Percentiles rank a stretch among this genome's conserved stretches.
These are phyloP conservation scores for Pristionchus exspectatus DNA, from an alignment of 2,888 invertebrate genomes.

Conservation along the genomic window DNA sequence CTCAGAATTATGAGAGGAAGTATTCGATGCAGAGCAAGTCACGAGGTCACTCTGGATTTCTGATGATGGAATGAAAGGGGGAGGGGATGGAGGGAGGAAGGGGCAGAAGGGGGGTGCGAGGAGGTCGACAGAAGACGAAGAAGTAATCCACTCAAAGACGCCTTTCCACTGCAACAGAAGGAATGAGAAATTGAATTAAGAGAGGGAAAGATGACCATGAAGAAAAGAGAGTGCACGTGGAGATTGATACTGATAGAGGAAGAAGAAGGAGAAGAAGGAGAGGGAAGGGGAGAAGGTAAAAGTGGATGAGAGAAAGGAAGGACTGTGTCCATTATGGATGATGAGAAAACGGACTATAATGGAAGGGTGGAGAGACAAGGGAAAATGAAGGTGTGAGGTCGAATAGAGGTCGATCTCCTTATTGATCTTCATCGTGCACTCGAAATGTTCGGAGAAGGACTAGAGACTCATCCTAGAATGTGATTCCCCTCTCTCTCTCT, in stretches of 20 bases:
- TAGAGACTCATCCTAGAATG: not conserved
- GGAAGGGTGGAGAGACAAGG: not conserved
- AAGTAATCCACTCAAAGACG: slow-evolving; percentile 40
- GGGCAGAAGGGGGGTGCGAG: not conserved
- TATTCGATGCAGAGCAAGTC: not conserved
- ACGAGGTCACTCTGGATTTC: slow-evolving; percentile 17
- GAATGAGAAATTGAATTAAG: slow-evolving; percentile 16
- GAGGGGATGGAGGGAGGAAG: not conserved
- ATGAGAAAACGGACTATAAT: not conserved
- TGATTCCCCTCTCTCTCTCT: not conserved
- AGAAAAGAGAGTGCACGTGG: not conserved
- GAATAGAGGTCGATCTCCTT: not conserved
- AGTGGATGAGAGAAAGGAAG: slow-evolving; percentile 26
- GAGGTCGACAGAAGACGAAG: slow-evolving; percentile 15
- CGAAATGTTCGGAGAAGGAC: not conserved
- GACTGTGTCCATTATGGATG: slow-evolving; percentile 15
- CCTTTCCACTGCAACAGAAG: slow-evolving; percentile 23
- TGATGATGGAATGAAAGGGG: slow-evolving; percentile 28
- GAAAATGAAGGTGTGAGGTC: not conserved
- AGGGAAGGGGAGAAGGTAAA: not conserved
- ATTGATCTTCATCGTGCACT: not conserved
- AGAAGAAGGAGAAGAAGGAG: slow-evolving; percentile 15
- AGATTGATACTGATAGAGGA: slow-evolving; percentile 19
- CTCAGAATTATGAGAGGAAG: not conserved
- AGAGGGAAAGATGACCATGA: not conserved